Conservation (phyloP, 1,140 invertebrate genomes). For the Pogonomyrmex californicus region DNA sequence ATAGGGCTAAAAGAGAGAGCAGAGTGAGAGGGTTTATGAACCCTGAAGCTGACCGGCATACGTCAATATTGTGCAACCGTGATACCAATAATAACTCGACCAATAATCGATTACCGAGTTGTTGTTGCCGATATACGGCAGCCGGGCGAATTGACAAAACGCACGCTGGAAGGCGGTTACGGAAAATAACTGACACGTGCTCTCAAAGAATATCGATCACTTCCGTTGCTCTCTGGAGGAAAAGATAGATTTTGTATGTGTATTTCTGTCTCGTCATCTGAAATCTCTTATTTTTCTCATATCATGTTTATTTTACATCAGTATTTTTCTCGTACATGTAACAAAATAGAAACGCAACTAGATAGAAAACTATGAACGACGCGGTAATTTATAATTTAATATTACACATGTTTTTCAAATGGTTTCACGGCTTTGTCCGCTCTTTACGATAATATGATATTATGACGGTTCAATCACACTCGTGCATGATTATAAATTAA, state of each 20-base stretch:
- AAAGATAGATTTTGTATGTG: slow-evolving; percentile 2
- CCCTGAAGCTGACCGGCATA: slow-evolving; percentile 38
- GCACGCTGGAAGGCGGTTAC: slow-evolving; percentile 6
- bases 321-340: background rate
- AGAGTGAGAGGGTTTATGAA: slow-evolving; percentile 32
- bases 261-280: background rate
- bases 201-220: slow-evolving; percentile 44
- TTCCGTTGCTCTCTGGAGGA: background rate
- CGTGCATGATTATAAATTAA: background rate
- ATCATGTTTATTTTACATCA: background rate
- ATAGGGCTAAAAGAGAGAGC: background rate
- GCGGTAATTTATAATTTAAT: slow-evolving; percentile 15
- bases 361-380: background rate
- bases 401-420: background rate
- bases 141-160: slow-evolving; percentile 42
- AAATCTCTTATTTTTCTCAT: background rate
- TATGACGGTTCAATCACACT: background rate
- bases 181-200: slow-evolving; percentile 18
- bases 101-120: slow-evolving; percentile 55
- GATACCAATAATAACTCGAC: slow-evolving; percentile 61
- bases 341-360: background rate
- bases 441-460: background rate
- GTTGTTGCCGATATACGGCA: slow-evolving; percentile 36
- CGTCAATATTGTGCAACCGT: slow-evolving; percentile 60
- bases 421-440: background rate